Conservation (phyloP, 2,888 invertebrate genomes). For the Unio delphinus region DNA sequence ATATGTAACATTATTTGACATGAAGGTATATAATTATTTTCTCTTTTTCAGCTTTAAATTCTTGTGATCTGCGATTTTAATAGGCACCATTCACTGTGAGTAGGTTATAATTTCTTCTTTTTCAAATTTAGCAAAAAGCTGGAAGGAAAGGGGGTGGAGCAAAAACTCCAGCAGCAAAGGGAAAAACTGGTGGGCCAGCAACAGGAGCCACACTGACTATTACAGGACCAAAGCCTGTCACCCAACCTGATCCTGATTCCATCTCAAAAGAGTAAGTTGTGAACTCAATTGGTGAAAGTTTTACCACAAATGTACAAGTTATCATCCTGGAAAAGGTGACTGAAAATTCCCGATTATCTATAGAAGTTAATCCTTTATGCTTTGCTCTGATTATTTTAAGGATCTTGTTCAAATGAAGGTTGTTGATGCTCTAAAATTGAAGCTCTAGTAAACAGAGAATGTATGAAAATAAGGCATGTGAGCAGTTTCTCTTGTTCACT, state of each 20-base stretch:
- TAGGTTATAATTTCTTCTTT: background rate
- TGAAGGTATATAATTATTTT: background rate
- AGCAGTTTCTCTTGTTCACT: too few species aligned
- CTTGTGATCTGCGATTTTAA: too few species aligned
- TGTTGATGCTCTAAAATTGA: too few species aligned
- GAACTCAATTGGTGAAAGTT: background rate
- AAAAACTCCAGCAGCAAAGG: conserved; percentile 21
- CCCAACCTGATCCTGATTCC: conserved; percentile 50
- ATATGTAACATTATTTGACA: background rate
- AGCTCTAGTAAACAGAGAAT: too few species aligned
- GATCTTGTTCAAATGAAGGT: too few species aligned
- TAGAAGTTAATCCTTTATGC: too few species aligned
- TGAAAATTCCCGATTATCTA: too few species aligned
- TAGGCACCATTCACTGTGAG: too few species aligned
- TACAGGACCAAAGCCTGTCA: conserved; percentile 52
- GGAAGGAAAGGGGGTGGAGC: conserved; percentile 19
- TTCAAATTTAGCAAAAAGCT: conserved; percentile 7
- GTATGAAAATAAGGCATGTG: too few species aligned
- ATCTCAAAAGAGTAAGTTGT: conserved; percentile 53
- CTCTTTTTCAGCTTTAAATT: too few species aligned
- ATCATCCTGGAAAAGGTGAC: too few species aligned
- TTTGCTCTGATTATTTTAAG: too few species aligned
- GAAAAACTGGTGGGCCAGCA: conserved; percentile 29
- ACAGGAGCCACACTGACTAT: conserved; percentile 33
- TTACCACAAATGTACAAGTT: background rate